A percentile compares a stretch with the other conserved stretches of the same genome.
Evolutionary conservation across 2,113 vertebrate genomes (phyloP).

Genomic region (Sinocyclocheilus grahami): DNA sequence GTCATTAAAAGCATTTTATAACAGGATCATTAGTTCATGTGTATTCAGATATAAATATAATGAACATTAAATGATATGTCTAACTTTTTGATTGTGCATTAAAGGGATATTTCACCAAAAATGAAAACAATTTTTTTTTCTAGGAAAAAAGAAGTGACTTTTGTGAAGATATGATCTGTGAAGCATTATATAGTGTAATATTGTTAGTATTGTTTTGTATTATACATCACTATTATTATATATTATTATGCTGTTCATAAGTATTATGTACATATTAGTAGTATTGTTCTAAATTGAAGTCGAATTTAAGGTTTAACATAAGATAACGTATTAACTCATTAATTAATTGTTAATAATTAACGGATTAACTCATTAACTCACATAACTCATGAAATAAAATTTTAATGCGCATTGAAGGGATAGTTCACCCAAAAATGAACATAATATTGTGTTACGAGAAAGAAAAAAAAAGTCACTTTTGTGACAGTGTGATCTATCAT

Average conservation of each 20-base stretch:
- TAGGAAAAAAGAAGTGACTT: not conserved
- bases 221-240: not conserved
- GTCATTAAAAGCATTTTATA: too few relatives aligned
- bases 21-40: too few relatives aligned
- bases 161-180: not conserved
- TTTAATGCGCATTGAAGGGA: not conserved
- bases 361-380: too few relatives aligned
- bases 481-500: too few relatives aligned
- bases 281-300: not conserved
- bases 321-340: too few relatives aligned
- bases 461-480: too few relatives aligned
- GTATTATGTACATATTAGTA: not conserved
- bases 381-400: not conserved
- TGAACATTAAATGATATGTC: too few relatives aligned
- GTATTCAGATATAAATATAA: too few relatives aligned
- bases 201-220: not conserved
- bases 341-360: too few relatives aligned
- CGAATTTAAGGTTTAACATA: not conserved
- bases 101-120: not conserved
- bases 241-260: too few relatives aligned
- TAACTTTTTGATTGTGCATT: not conserved
- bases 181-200: not conserved
- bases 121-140: too few relatives aligned
- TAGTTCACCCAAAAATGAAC: not conserved
- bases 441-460: not conserved